Evolutionary conservation across 1,140 invertebrate species (phyloP).

Genomic region (Drosophila gunungcola): DNA sequence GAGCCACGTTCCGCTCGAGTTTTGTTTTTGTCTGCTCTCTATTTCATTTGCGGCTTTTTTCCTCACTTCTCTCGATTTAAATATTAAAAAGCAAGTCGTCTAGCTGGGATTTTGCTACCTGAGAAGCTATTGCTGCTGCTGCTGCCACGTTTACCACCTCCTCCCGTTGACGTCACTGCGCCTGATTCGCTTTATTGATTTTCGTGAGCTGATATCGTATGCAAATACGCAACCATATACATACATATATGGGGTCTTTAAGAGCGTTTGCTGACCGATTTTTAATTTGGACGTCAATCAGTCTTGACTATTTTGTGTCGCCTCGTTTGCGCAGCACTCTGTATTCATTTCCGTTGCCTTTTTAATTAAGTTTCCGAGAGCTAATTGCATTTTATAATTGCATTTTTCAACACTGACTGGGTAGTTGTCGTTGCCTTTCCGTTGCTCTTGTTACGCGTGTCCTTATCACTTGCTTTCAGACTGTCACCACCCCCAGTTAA

Average conservation of each 20-base stretch:
- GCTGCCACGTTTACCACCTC: background rate
- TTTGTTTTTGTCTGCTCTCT: constrained; percentile 23
- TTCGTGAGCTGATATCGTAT: constrained; percentile 30
- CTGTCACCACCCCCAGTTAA: constrained; percentile 8
- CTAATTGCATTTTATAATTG: constrained; percentile 78
- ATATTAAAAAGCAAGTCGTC: constrained; percentile 63
- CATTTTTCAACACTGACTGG: constrained; percentile 68
- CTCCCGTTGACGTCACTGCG: constrained; percentile 23
- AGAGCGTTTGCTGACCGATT: constrained; percentile 38
- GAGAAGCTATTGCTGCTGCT: constrained; percentile 11
- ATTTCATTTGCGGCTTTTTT: constrained; percentile 48
- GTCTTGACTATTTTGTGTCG: constrained; percentile 17
- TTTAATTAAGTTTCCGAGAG: constrained; percentile 51
- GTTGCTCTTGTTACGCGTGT: constrained; percentile 39
- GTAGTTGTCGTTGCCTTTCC: constrained; percentile 19
- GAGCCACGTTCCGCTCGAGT: constrained; percentile 31
- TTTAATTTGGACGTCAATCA: constrained; percentile 65
- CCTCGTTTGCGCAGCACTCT: constrained; percentile 15
- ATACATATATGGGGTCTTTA: constrained; percentile 17
- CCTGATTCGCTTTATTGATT: constrained; percentile 59
- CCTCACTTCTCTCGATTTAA: constrained; percentile 54
- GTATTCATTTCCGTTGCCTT: constrained; percentile 54
- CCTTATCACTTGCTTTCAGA: constrained; percentile 46
- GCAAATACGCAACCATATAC: constrained; percentile 1
- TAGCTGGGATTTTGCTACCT: constrained; percentile 25